These are phyloP conservation scores for Hafferia zeledoni DNA, from an alignment of 2,797 vertebrate genomes.

Conservation along the genomic window DNA sequence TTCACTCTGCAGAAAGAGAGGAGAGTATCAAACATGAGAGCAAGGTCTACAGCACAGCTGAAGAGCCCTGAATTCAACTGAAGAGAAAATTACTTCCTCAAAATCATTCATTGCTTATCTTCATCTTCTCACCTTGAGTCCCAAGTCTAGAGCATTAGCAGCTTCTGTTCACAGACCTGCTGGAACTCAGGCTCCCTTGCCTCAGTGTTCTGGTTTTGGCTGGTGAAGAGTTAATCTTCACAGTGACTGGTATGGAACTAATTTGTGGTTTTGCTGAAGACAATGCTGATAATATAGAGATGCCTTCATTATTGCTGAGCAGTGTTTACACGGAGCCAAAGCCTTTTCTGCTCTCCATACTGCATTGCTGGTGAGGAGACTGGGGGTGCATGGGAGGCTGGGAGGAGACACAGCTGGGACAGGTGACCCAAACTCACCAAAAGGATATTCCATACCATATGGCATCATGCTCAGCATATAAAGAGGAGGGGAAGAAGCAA, in stretches of 20 bases:
- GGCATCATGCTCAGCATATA: background rate
- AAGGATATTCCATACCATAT: background rate
- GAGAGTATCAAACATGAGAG: background rate
- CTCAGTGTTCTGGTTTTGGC: background rate
- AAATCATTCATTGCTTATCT: background rate
- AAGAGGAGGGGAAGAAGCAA: background rate
- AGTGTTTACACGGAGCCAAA: background rate
- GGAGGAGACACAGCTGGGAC: background rate
- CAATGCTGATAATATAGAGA: background rate
- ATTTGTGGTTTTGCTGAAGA: background rate
- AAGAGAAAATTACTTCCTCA: background rate
- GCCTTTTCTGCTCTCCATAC: background rate
- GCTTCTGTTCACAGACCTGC: background rate
- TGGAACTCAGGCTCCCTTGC: background rate
- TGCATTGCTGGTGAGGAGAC: background rate
- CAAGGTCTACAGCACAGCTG: background rate
- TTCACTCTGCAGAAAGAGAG: background rate
- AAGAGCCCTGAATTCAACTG: background rate
- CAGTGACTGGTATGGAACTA: background rate
- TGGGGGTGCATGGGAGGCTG: background rate
- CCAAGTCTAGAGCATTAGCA: background rate
- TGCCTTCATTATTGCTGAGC: background rate
- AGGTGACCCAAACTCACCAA: background rate
- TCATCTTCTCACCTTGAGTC: background rate
- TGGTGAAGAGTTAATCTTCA: background rate